phyloP scores from a whole-genome alignment of 2,113 vertebrate genomes.

The Thunnus thynnus region DNA sequence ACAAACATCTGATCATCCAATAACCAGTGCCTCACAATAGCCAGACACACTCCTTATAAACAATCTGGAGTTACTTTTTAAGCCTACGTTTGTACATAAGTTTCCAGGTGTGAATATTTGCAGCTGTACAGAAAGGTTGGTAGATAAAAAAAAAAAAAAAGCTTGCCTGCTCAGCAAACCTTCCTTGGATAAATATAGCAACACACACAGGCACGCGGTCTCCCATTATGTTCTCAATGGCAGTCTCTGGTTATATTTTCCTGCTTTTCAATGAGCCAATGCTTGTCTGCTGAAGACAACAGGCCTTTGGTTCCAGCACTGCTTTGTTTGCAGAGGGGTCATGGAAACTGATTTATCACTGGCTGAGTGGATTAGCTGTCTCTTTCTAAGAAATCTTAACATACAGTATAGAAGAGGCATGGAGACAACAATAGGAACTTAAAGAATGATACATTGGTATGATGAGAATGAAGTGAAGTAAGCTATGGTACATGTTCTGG shows the following conservation, averaged over 20 bases:
- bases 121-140: conserved; percentile 17
- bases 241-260: conserved; percentile 42
- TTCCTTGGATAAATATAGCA: conserved; percentile 56
- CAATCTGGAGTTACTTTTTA: background rate
- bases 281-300: conserved; percentile 35
- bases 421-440: background rate
- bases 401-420: conserved; percentile 3
- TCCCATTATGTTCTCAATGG: conserved; percentile 39
- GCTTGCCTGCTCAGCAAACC: conserved; percentile 50
- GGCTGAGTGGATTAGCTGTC: conserved; percentile 31
- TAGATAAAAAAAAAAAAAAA: conserved; percentile 1
- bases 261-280: conserved; percentile 32
- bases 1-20: background rate
- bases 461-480: background rate
- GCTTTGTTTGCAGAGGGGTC: conserved; percentile 45
- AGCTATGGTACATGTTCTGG: background rate
- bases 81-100: background rate
- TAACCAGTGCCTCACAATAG: background rate
- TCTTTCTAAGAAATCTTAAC: conserved; percentile 12
- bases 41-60: background rate
- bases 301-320: conserved; percentile 24
- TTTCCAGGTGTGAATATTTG: conserved; percentile 43
- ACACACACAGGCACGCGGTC: conserved; percentile 23
- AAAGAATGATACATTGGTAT: background rate
- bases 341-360: conserved; percentile 43